Conservation (phyloP, 1,140 invertebrate species). For the Drosophila kepulauana region DNA sequence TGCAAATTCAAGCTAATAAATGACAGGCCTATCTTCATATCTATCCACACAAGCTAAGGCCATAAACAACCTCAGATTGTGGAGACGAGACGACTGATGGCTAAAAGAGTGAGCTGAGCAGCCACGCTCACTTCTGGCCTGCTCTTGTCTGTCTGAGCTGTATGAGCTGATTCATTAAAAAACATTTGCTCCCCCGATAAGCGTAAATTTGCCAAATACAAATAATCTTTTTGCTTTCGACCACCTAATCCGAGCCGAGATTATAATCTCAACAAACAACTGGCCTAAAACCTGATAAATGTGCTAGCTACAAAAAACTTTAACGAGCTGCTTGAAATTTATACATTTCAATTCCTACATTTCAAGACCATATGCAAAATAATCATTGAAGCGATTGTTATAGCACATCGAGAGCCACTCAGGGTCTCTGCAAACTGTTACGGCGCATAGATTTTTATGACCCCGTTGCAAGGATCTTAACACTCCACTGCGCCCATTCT, state of each 20-base stretch:
- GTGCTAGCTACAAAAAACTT: slow-evolving; percentile 17
- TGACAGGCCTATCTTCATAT: slow-evolving; percentile 74
- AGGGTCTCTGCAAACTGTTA: slow-evolving; percentile 59
- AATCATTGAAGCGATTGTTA: slow-evolving; percentile 14
- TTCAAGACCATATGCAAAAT: slow-evolving; percentile 37
- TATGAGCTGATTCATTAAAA: slow-evolving; percentile 53
- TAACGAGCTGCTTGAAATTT: slow-evolving; percentile 25
- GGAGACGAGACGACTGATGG: neutral
- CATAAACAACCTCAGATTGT: slow-evolving; percentile 59
- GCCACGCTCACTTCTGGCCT: neutral
- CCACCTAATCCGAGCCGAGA: slow-evolving; percentile 52
- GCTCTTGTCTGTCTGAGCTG: too few relatives aligned
- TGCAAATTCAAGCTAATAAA: slow-evolving; percentile 78
- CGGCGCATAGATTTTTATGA: slow-evolving; percentile 59
- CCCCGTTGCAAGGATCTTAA: slow-evolving; percentile 37
- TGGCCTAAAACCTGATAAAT: slow-evolving; percentile 58
- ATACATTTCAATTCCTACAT: slow-evolving; percentile 19
- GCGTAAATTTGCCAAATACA: slow-evolving; percentile 81
- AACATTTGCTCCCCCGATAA: slow-evolving; percentile 58
- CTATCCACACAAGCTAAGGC: slow-evolving; percentile 52
- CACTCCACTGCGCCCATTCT: slow-evolving; percentile 36
- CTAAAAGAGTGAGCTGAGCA: slow-evolving; percentile 6
- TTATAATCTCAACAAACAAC: slow-evolving; percentile 70
- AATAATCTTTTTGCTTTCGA: slow-evolving; percentile 60
- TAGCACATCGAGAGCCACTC: slow-evolving; percentile 40